Base-by-base conservation (phyloP, 1,140 invertebrate genomes). In the Pseudobourletiella spinata region DNA sequence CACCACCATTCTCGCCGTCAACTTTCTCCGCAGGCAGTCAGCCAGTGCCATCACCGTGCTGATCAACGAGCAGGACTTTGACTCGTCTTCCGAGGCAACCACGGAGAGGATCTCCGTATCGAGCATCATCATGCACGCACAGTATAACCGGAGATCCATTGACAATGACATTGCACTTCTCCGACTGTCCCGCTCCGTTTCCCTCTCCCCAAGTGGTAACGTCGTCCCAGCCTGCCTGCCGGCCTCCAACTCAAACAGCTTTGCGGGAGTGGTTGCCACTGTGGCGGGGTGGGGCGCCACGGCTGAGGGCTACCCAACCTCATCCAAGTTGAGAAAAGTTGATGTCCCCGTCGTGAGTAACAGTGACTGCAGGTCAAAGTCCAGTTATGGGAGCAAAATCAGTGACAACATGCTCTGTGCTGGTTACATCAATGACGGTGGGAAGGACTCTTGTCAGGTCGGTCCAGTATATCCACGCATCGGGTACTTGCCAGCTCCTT, bases 381-480 rank as follows among this genome's bases (percentile, higher is more conserved):
- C 60, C 1, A 48, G 42, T 18, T 67, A 63, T 29, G 48, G 46
- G 20, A 48, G 39, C 14, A 67, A 67, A 43, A 67, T 67, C 22
- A 63, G 52, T 2, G 28, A 57, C 0, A 65, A 65, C 55, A 65
- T 65, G 88, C 70, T 91, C 72, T 91, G 89, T 71, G 88, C 88
- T n/a, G 89, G 88, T 6, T 88, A 87, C 73, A 78, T 81, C 0
- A 80, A 85, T 22, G 35, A 39, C 29, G 89, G 89, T 6, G 77
- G 82, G 46, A 89, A 85, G 70, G 89, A 93, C 75, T 87, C 88
- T 28, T 92, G 89, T 72, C 89, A 92, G 79, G 65, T 51, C n/a
- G n/a, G n/a, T n/a, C n/a, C n/a, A n/a, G n/a, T n/a, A n/a, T n/a
- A n/a, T n/a, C n/a, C n/a, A n/a, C n/a, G n/a, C n/a, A n/a, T n/a